A percentile compares a stretch with the other conserved stretches of the same genome.
phyloP scores from a whole-genome alignment of 1,140 invertebrate species.

The Ceratina japonica region DNA sequence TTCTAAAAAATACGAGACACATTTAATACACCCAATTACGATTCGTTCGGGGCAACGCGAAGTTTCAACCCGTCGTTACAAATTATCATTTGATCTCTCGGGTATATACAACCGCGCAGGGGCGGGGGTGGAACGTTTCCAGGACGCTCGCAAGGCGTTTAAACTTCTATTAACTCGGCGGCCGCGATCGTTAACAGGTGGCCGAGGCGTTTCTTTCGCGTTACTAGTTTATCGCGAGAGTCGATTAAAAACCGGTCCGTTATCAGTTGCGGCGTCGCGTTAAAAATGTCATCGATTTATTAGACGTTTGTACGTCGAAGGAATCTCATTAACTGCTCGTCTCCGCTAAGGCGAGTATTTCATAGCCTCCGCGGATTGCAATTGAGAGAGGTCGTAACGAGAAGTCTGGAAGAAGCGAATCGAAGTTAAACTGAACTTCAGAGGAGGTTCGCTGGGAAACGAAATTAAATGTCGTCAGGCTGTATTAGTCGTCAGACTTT shows the following conservation, averaged over 20 bases:
- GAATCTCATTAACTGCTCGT: background rate
- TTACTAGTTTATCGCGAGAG: too few relatives aligned
- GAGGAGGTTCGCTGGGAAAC: too few relatives aligned
- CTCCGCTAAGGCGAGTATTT: background rate
- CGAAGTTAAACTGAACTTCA: too few relatives aligned
- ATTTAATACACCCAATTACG: too few relatives aligned
- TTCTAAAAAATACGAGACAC: too few relatives aligned
- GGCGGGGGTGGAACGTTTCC: constrained; percentile 2
- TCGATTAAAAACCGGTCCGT: background rate
- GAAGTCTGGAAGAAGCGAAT: too few relatives aligned
- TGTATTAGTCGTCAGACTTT: too few relatives aligned
- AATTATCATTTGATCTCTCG: constrained; percentile 5
- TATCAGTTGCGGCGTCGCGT: constrained; percentile 1
- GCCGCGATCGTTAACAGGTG: constrained; percentile 5
- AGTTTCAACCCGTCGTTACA: background rate
- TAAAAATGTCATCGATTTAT: constrained; percentile 17
- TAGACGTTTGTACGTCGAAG: background rate
- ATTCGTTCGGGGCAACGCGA: too few relatives aligned
- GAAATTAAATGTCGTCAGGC: too few relatives aligned
- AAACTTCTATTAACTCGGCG: constrained; percentile 11
- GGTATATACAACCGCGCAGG: background rate
- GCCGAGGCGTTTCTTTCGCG: too few relatives aligned
- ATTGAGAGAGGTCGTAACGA: background rate
- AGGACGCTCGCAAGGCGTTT: constrained; percentile 8
- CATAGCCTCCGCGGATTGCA: background rate